Conservation (phyloP, 2,888 invertebrate genomes). For the Odontomyia ornata region DNA sequence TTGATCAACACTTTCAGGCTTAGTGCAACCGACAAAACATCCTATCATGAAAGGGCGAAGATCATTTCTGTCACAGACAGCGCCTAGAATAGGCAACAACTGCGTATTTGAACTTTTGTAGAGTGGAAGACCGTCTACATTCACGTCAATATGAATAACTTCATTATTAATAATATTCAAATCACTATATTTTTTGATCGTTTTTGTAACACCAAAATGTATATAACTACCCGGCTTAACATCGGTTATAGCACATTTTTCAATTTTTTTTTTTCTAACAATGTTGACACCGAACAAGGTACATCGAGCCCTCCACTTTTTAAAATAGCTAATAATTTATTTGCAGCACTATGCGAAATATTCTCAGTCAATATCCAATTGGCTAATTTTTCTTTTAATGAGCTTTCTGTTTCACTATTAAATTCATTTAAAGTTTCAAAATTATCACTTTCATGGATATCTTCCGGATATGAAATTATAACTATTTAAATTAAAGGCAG, state of each 20-base stretch:
- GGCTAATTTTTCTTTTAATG: background rate
- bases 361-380: background rate
- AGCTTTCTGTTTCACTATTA: slow-evolving; percentile 1
- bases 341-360: background rate
- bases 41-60: slow-evolving; percentile 27
- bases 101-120: slow-evolving; percentile 25
- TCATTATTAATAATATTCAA: slow-evolving; percentile 36
- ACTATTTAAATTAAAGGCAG: slow-evolving; percentile 7
- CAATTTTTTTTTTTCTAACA: background rate
- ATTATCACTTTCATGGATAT: background rate
- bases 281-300: slow-evolving; percentile 20
- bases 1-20: background rate
- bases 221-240: slow-evolving; percentile 33
- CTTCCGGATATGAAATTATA: slow-evolving; percentile 1
- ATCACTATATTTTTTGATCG: slow-evolving; percentile 39
- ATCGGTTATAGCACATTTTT: slow-evolving; percentile 31
- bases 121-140: slow-evolving; percentile 16
- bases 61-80: slow-evolving; percentile 7
- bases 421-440: background rate
- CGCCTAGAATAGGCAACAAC: slow-evolving; percentile 31
- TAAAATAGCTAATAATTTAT: no score
- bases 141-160: slow-evolving; percentile 25
- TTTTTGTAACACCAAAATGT: slow-evolving; percentile 44
- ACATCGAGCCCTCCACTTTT: no score
- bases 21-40: background rate